phyloP scores from a whole-genome alignment of 2,797 vertebrate genomes.

The Otolemur crassicaudatus region DNA sequence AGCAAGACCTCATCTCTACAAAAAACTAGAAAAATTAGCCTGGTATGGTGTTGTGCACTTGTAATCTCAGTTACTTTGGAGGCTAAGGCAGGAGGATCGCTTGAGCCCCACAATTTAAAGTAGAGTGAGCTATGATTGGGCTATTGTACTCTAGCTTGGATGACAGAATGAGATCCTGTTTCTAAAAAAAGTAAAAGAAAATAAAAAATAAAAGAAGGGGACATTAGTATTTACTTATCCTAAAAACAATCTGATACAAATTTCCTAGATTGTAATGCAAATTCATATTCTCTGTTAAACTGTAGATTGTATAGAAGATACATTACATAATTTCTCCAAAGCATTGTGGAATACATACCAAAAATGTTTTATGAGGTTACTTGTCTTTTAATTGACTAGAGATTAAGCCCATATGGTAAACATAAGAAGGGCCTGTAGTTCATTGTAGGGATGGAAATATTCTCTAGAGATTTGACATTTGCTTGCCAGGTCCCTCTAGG shows the following conservation, averaged over 20 bases:
- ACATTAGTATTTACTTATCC: slow-evolving; percentile 18
- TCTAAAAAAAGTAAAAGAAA: background rate
- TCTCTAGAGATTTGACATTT: slow-evolving; percentile 56
- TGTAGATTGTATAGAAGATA: slow-evolving; percentile 65
- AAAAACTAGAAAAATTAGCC: background rate
- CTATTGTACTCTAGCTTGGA: background rate
- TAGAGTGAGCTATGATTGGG: background rate
- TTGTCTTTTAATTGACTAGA: slow-evolving; percentile 78
- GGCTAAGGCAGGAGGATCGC: background rate
- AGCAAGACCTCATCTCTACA: background rate
- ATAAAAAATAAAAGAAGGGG: background rate
- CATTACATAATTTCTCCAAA: slow-evolving; percentile 43
- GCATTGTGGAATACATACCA: slow-evolving; percentile 52
- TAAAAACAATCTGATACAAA: slow-evolving; percentile 18
- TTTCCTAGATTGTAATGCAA: slow-evolving; percentile 18
- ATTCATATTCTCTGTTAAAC: slow-evolving; percentile 62
- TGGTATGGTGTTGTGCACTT: background rate
- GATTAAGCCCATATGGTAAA: slow-evolving; percentile 78
- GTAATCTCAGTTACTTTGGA: background rate
- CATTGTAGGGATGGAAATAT: slow-evolving; percentile 63
- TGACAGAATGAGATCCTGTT: background rate
- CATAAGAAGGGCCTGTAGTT: slow-evolving; percentile 61
- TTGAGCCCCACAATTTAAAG: background rate
- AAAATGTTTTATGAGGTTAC: slow-evolving; percentile 67
- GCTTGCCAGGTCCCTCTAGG: slow-evolving; percentile 45